Conservation (phyloP, 1,140 invertebrate species). For the Drosophila bocqueti region DNA sequence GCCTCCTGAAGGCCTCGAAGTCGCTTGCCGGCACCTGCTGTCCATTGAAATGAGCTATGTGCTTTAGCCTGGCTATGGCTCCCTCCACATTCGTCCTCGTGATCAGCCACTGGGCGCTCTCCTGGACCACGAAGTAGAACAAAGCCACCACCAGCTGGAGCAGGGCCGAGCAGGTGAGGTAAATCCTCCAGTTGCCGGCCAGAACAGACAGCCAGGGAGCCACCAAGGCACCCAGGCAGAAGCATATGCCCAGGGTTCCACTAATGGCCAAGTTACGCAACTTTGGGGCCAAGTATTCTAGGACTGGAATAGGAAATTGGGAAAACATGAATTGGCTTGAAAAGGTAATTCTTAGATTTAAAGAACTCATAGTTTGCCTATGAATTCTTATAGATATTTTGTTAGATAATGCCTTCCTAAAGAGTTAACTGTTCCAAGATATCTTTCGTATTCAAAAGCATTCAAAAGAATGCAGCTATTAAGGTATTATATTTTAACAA, state of each 20-base stretch:
- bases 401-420: too few relatives aligned
- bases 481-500: neutral
- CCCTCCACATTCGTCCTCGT: slow-evolving; percentile 86
- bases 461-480: too few relatives aligned
- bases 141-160: slow-evolving; percentile 85
- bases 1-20: slow-evolving; percentile 84
- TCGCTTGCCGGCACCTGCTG: slow-evolving; percentile 80
- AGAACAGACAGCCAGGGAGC: slow-evolving; percentile 87
- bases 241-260: slow-evolving; percentile 87
- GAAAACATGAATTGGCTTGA: neutral
- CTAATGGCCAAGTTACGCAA: slow-evolving; percentile 87
- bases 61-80: slow-evolving; percentile 86
- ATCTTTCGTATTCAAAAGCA: too few relatives aligned
- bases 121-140: slow-evolving; percentile 86
- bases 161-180: slow-evolving; percentile 85
- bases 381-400: neutral
- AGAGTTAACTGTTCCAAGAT: too few relatives aligned
- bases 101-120: slow-evolving; percentile 88
- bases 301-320: slow-evolving; percentile 75
- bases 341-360: neutral
- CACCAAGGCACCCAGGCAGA: slow-evolving; percentile 86
- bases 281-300: slow-evolving; percentile 87
- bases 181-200: slow-evolving; percentile 86
- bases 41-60: slow-evolving; percentile 87
- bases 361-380: too few relatives aligned